Evolutionary conservation across 1,140 invertebrate genomes (phyloP), one percentile per base, ranked within the genome.

Genomic region (Eurosta solidaginis): DNA sequence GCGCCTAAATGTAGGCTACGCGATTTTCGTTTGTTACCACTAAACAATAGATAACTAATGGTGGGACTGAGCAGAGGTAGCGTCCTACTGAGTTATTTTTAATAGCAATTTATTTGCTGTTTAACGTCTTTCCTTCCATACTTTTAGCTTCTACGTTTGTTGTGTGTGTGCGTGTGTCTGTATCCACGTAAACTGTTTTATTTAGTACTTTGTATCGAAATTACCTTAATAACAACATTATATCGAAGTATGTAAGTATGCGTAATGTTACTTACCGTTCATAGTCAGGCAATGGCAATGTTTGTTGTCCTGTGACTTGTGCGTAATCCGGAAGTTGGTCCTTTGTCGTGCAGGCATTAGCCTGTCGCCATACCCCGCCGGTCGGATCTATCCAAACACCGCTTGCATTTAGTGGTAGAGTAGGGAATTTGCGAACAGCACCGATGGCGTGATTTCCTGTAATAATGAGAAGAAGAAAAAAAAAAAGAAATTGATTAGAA

Each of bases 391-490:
- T 88, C 87, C 87, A 88, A 22, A 88, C 81, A 12, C 86, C 86
- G 52, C 81, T 80, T 10, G 79, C 83, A 82, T 88, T 88, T 81
- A 88, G 81, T 50, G 87, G 87, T 79, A 88, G 82, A 63, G 87
- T 88, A 78, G 87, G 87, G 81, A 88, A 88, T 83, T 88, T 88
- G 83, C 87, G 81, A 81, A 88, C 86, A 78, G 87, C 84, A 80
- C 87, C 87, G 80, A 88, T 88, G 84, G 87, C 87, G 87, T 88
- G 87, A 88, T 88, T 88, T 76, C 87, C 87, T 88, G 80, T 78
- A 83, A 86, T 87, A 76, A 79, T 63, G 50, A 47, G n/a, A 29
- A 20, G 5, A 1, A 1, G 33, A 9, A 68, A 20, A 40, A 54
- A 5, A 29, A 29, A 7, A 68, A 14, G 20, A 1, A 14, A 68